Evolutionary conservation across 2,888 invertebrate species (phyloP).

Genomic region (Drosophila neotestacea): DNA sequence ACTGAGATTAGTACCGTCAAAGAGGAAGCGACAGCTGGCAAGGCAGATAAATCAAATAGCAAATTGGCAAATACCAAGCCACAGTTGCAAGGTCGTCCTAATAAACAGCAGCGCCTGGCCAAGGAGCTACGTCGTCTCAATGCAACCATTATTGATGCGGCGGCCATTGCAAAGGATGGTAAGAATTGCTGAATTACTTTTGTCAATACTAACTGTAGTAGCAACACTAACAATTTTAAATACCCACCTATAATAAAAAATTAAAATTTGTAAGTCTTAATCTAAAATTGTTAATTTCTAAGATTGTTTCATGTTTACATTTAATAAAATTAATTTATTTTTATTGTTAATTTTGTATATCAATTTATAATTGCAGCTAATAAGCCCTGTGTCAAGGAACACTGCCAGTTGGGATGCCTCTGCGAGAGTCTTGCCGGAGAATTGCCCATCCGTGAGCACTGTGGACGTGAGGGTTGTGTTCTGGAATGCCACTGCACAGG

Average conservation of each 20-base stretch:
- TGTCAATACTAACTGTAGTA: no score
- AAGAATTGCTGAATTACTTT: slow-evolving; percentile 23
- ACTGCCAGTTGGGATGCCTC: slow-evolving; percentile 89
- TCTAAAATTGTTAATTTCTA: no score
- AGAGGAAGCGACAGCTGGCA: slow-evolving; percentile 27
- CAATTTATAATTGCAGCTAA: slow-evolving; percentile 54
- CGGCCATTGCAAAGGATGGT: slow-evolving; percentile 73
- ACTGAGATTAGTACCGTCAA: slow-evolving; percentile 35
- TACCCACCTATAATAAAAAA: no score
- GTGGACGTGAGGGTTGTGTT: slow-evolving; percentile 86
- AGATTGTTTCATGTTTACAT: no score
- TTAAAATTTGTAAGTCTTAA: no score
- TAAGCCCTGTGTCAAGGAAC: slow-evolving; percentile 86
- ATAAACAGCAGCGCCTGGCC: slow-evolving; percentile 80
- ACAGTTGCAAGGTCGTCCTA: slow-evolving; percentile 36
- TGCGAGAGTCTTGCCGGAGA: slow-evolving; percentile 87
- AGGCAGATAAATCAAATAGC: slow-evolving; percentile 16
- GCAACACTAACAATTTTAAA: no score
- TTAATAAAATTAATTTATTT: no score
- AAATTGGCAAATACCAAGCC: slow-evolving; percentile 30
- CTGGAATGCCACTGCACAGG: slow-evolving; percentile 86
- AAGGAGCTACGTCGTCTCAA: slow-evolving; percentile 88
- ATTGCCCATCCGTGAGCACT: slow-evolving; percentile 87
- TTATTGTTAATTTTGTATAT: no score
- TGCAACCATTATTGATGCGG: slow-evolving; percentile 88